phyloP scores from a whole-genome alignment of 2,797 vertebrate genomes.

The Sebastes matsubarae region DNA sequence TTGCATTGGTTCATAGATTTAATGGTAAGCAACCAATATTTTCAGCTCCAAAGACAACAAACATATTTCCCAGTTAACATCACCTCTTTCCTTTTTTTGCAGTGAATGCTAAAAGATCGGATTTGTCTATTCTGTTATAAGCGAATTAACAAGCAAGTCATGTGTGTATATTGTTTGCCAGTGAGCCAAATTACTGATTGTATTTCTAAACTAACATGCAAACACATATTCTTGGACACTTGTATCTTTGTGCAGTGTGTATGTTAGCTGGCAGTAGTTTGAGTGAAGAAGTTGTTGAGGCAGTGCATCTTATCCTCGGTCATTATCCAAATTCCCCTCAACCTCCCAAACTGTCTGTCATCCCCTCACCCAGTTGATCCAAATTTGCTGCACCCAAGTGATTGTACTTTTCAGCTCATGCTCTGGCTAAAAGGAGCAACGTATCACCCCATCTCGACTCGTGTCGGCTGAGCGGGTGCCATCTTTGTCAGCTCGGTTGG shows the following conservation, averaged over 20 bases:
- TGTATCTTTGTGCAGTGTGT: neutral
- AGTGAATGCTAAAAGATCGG: no score
- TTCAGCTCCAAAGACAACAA: neutral
- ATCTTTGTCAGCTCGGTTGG: slow-evolving; percentile 40
- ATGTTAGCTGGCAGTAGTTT: neutral
- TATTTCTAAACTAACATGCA: neutral
- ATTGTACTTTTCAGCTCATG: slow-evolving; percentile 15
- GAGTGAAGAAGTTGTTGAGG: neutral
- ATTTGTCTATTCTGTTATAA: no score
- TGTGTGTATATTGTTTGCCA: neutral
- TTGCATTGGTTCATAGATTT: neutral
- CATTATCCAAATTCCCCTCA: slow-evolving; percentile 16
- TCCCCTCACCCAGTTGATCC: neutral
- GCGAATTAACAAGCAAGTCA: neutral
- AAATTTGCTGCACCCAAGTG: slow-evolving; percentile 2
- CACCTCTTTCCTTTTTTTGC: no score
- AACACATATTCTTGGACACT: neutral
- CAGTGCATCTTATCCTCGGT: neutral
- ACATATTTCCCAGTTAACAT: fast-evolving
- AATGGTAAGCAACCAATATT: neutral
- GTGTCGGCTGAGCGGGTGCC: slow-evolving; percentile 35
- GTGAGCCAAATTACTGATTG: neutral
- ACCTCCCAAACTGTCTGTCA: slow-evolving; percentile 6
- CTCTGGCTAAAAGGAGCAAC: slow-evolving; percentile 17
- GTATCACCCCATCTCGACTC: slow-evolving; percentile 21